Evolutionary conservation across 2,113 vertebrate species (phyloP).

Genomic region (Acrocephalus kingi): DNA sequence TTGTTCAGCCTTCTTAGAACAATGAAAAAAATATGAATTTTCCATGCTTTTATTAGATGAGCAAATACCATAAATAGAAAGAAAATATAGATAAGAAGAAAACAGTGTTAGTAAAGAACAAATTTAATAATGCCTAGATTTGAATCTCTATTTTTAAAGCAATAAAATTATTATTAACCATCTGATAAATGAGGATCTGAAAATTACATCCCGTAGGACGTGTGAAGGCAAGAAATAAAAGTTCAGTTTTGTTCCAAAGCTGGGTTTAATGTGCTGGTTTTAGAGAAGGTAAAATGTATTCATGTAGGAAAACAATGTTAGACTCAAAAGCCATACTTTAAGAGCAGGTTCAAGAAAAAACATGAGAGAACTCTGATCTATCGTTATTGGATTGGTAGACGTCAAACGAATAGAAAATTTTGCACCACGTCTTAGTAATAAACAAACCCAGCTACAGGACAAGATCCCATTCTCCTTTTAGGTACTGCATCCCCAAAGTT

Average conservation of each 20-base stretch:
- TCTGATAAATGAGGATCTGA: not conserved
- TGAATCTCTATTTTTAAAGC: not conserved
- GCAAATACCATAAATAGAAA: not conserved
- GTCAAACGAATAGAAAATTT: not conserved
- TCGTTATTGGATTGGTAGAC: not conserved
- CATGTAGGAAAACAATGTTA: accelerated
- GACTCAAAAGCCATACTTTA: not conserved
- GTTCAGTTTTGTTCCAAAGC: not conserved
- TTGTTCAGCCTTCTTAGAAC: not conserved
- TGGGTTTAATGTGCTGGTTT: not conserved
- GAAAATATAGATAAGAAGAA: not conserved
- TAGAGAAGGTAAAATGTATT: not conserved
- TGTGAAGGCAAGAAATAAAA: not conserved
- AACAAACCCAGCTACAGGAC: not conserved
- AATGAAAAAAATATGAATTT: not conserved
- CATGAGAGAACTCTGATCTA: not conserved
- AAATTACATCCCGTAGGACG: not conserved
- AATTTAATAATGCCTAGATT: not conserved
- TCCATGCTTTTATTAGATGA: not conserved
- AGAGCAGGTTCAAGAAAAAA: not conserved
- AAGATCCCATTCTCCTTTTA: not conserved
- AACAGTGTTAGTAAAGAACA: not conserved
- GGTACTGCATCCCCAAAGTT: not conserved
- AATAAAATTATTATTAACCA: not conserved
- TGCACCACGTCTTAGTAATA: not conserved